These are phyloP conservation scores for Sylvicola fuscatus DNA, from an alignment of 2,888 invertebrate genomes.

Conservation along the genomic window DNA sequence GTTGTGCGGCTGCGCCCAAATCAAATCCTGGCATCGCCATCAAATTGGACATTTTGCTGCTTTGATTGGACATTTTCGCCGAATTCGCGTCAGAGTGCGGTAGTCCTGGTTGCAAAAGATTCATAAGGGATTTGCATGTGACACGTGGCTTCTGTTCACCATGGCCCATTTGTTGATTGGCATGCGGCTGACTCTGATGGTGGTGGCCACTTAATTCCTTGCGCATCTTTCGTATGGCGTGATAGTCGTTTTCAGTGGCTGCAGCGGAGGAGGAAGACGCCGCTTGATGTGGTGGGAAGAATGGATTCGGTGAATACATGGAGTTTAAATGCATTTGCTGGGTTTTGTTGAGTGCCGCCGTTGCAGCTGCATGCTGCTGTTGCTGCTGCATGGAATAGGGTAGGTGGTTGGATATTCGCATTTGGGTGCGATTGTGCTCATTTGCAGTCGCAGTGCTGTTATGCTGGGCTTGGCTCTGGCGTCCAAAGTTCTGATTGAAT, in stretches of 20 bases:
- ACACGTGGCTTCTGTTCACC: constrained; percentile 30
- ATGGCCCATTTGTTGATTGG: too few species aligned
- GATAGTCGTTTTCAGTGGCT: too few species aligned
- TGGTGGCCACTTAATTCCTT: constrained; percentile 9
- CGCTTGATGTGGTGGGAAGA: neutral
- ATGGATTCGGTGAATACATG: neutral
- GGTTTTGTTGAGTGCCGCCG: neutral
- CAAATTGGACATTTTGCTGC: constrained; percentile 22
- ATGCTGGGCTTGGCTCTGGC: too few species aligned
- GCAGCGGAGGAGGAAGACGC: constrained; percentile 2
- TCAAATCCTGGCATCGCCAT: constrained; percentile 17
- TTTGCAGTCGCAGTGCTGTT: too few species aligned
- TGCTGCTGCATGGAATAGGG: neutral
- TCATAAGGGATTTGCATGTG: constrained; percentile 39
- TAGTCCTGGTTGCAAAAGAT: constrained; percentile 32
- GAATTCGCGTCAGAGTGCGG: constrained; percentile 22
- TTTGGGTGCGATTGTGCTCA: too few species aligned
- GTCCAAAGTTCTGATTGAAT: too few species aligned
- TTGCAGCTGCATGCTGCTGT: neutral
- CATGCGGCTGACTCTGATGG: constrained; percentile 12
- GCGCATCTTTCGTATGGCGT: neutral
- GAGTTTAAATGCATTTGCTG: neutral
- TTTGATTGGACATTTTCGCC: constrained; percentile 15
- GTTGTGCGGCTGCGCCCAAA: constrained; percentile 23
- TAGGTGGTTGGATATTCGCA: too few species aligned